Conservation (phyloP, 2,888 invertebrate genomes). For the Polylopha cassiicola region DNA sequence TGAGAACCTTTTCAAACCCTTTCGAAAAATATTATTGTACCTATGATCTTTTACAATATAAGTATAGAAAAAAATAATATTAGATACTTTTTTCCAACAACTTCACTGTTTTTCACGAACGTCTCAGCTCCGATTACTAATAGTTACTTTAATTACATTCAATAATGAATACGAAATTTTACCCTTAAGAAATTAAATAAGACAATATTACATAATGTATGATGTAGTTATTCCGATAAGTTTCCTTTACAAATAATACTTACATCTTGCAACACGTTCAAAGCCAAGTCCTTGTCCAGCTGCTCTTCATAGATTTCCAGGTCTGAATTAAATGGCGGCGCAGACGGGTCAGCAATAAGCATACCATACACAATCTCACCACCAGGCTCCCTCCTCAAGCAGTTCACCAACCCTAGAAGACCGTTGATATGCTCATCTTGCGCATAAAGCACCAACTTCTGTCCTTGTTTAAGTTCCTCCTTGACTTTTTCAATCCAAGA, state of each 20-base stretch:
- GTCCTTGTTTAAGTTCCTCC: constrained; percentile 58
- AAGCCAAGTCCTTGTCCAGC: constrained; percentile 83
- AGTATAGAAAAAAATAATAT: too few relatives aligned
- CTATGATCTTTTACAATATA: too few relatives aligned
- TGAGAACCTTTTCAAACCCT: too few relatives aligned
- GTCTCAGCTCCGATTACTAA: too few relatives aligned
- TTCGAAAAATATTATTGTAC: too few relatives aligned
- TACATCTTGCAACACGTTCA: constrained; percentile 85
- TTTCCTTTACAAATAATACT: constrained; percentile 31
- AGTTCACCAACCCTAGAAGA: constrained; percentile 91
- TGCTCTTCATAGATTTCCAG: constrained; percentile 81
- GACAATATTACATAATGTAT: too few relatives aligned
- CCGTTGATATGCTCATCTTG: constrained; percentile 85
- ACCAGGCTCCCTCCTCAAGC: constrained; percentile 87
- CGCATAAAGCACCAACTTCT: constrained; percentile 80
- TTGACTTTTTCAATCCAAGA: constrained; percentile 74
- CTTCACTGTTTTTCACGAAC: too few relatives aligned
- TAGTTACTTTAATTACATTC: too few relatives aligned
- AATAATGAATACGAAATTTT: too few relatives aligned
- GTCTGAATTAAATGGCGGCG: constrained; percentile 81
- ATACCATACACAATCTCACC: constrained; percentile 80
- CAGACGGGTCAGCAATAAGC: constrained; percentile 79
- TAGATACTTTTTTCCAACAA: too few relatives aligned
- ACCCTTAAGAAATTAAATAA: too few relatives aligned
- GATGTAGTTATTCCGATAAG: too few relatives aligned